phyloP scores from a whole-genome alignment of 2,797 vertebrate genomes.

The Chlorospingus flavigularis region DNA sequence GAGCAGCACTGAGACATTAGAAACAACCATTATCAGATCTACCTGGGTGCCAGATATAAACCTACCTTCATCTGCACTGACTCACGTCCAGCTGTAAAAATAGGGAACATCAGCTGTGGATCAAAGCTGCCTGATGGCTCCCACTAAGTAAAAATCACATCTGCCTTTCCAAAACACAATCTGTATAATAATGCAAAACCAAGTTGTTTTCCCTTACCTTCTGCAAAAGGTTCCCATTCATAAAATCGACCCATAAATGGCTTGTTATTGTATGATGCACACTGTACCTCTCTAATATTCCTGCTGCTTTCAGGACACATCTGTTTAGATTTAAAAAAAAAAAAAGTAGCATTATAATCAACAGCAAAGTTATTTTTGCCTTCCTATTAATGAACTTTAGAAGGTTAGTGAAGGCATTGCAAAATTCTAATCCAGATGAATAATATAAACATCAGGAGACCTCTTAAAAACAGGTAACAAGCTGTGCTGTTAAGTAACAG shows the following conservation, averaged over 20 bases:
- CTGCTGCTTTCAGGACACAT: conserved; percentile 85
- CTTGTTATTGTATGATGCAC: conserved; percentile 91
- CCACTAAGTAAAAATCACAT: neutral
- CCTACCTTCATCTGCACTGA: neutral
- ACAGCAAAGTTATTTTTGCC: neutral
- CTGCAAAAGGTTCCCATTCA: conserved; percentile 94
- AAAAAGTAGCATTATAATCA: neutral
- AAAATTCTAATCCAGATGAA: neutral
- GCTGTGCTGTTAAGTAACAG: neutral
- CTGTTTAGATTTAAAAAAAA: conserved; percentile 54
- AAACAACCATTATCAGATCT: neutral
- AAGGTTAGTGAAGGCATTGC: neutral
- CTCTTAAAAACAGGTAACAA: neutral
- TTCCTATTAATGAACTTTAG: neutral
- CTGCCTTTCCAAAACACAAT: neutral
- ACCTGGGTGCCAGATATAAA: neutral
- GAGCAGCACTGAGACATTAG: neutral
- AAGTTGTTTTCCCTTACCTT: conserved; percentile 80
- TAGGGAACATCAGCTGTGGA: neutral
- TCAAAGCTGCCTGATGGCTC: neutral
- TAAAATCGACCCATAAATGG: conserved; percentile 96
- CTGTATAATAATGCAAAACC: neutral
- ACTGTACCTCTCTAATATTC: conserved; percentile 88
- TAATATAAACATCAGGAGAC: neutral
- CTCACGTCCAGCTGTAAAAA: neutral